A percentile compares a stretch with the other conserved stretches of the same genome.
Evolutionary conservation across 2,888 invertebrate species (phyloP).

Genomic region (Steromphala cineraria): DNA sequence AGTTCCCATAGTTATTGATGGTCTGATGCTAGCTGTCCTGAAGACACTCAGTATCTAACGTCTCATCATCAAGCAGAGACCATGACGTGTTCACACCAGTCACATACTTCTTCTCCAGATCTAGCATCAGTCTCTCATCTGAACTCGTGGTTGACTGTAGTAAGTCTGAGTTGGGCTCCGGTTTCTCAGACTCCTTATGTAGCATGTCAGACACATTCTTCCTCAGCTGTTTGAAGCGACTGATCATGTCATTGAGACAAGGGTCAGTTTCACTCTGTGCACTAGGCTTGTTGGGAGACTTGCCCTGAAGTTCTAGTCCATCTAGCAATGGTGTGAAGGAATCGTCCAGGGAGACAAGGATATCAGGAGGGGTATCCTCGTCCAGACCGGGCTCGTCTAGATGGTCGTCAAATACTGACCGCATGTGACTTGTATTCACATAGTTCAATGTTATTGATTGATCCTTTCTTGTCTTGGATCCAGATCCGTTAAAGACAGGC

Average conservation of each 20-base stretch:
- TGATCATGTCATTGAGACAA: background rate
- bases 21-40: background rate
- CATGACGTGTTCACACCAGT: background rate
- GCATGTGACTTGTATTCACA: background rate
- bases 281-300: background rate
- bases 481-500: background rate
- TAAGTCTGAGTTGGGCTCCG: background rate
- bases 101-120: background rate
- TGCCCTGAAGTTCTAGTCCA: conserved; percentile 4
- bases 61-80: background rate
- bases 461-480: background rate
- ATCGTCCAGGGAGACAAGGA: background rate
- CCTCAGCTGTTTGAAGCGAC: background rate
- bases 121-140: background rate
- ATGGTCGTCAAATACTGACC: background rate
- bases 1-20: too few relatives aligned
- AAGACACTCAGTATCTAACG: background rate
- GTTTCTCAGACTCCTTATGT: background rate
- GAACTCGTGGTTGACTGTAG: background rate
- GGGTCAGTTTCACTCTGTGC: background rate
- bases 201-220: background rate
- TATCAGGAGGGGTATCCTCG: background rate
- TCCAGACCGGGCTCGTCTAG: background rate
- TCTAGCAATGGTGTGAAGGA: conserved; percentile 2
- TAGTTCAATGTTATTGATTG: background rate